These are phyloP conservation scores for Manacus vitellinus DNA, from an alignment of 2,113 vertebrate species.

Conservation along the genomic window DNA sequence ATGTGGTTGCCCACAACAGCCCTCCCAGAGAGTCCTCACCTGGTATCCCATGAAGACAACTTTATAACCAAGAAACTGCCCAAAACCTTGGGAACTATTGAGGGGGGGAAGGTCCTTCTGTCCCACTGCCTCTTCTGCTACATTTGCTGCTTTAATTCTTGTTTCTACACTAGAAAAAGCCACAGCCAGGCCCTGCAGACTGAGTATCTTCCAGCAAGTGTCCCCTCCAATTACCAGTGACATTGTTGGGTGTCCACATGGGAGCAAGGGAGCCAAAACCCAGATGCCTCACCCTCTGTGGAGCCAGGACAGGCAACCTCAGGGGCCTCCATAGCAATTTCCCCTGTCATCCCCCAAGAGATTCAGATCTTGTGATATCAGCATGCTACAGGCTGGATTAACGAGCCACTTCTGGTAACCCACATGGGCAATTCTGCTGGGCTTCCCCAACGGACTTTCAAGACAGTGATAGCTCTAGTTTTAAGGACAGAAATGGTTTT, in stretches of 20 bases:
- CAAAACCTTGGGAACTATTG: slow-evolving; percentile 33
- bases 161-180: neutral
- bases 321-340: slow-evolving; percentile 38
- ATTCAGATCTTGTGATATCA: slow-evolving; percentile 61
- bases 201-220: neutral
- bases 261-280: slow-evolving; percentile 36
- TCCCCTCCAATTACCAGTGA: slow-evolving; percentile 16
- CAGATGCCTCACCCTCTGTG: neutral
- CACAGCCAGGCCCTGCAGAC: neutral
- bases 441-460: slow-evolving; percentile 65
- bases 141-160: neutral
- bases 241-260: neutral
- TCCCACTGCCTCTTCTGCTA: neutral
- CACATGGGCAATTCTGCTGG: slow-evolving; percentile 58
- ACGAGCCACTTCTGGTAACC: slow-evolving; percentile 70
- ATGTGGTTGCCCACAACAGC: neutral
- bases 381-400: slow-evolving; percentile 16
- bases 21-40: neutral
- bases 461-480: slow-evolving; percentile 40
- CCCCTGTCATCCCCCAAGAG: slow-evolving; percentile 31
- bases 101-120: neutral
- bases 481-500: slow-evolving; percentile 22
- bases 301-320: slow-evolving; percentile 32
- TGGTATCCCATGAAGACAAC: neutral
- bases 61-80: neutral